Evolutionary conservation across 35 echinoderm and acorn worm genomes (phyloP), one percentile per base, ranked within the genome.

Genomic region (Strongylocentrotus purpuratus): DNA sequence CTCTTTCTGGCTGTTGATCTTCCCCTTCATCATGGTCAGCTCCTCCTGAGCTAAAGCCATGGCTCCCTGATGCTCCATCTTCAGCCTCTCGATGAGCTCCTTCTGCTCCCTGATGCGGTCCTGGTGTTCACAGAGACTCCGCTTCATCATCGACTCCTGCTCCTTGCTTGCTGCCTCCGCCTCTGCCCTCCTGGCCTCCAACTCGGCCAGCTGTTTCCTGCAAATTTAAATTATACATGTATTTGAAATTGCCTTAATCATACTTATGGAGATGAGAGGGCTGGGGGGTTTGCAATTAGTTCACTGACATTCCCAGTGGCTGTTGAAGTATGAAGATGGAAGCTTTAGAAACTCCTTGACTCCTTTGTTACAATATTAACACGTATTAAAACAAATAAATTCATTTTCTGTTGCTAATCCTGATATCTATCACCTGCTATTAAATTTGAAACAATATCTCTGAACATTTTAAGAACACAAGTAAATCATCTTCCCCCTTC

Each of bases 41-140:
- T 99, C 98, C 91, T 96, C 47, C 94, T 97, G 96, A n/a, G 97
- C 95, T 41, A 97, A 78, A 18, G 92, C 96, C 61, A 99, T 60
- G 47, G 95, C 71, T 10, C 90, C 94, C 48, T 95, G 60, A 92
- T 97, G 97, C 85, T 97, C 94, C 41, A 87, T 86, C 88, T 94
- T 96, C 89, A 99, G 93, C 7, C 86, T 94, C 17, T 93, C 46
- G 32, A 93, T 93, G 11, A 93, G 91, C 91, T 96, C 70, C 86
- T 88, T 95, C 90, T 97, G 95, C 85, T 95, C 86, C 52, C 96
- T 61, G 86, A 98, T 98, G 92, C 95, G 92, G 8, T 94, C 65
- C 93, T 96, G 95, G 50, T 96, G 95, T n/a, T 95, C 85, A 28
- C 92, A 41, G 47, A 90, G 92, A 85, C 92, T 94, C 20, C 90